Percentiles rank a stretch among this genome's conserved stretches.
Conservation (phyloP, 1,140 invertebrate genomes). For the Lucilia cuprina region DNA sequence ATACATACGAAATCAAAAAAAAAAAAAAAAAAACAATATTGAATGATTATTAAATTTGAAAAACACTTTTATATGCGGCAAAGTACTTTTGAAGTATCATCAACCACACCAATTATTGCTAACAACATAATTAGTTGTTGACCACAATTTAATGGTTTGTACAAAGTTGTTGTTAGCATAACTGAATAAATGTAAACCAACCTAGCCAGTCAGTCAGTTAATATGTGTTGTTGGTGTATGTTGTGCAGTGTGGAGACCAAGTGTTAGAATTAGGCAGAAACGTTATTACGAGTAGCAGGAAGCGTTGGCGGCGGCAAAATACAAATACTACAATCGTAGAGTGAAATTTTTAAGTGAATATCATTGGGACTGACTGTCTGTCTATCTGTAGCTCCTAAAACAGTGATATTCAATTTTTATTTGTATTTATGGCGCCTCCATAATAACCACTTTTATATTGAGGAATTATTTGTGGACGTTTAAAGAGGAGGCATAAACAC, state of each 20-base stretch:
- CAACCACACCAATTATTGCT: slow-evolving; percentile 19
- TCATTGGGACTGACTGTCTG: neutral
- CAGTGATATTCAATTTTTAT: neutral
- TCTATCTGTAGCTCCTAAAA: neutral
- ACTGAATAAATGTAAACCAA: neutral
- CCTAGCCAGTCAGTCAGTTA: neutral
- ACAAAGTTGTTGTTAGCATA: neutral
- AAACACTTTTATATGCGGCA: slow-evolving; percentile 12
- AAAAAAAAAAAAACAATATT: neutral
- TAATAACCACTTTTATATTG: neutral
- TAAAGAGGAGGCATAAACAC: neutral
- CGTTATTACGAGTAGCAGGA: neutral
- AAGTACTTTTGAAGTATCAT: slow-evolving; percentile 26
- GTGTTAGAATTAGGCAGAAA: neutral
- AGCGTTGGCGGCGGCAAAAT: neutral
- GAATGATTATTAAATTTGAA: slow-evolving; percentile 16
- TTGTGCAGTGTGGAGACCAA: neutral
- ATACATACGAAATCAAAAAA: no score
- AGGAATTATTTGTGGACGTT: neutral
- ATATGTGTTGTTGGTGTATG: no score
- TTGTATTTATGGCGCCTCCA: neutral
- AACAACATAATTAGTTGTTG: slow-evolving; percentile 34
- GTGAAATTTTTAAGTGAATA: neutral
- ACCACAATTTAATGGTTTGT: neutral
- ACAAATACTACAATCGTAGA: neutral